Evolutionary conservation across 2,797 vertebrate genomes (phyloP), one percentile per base, ranked within the genome.

Genomic region (Bothrops alternatus): DNA sequence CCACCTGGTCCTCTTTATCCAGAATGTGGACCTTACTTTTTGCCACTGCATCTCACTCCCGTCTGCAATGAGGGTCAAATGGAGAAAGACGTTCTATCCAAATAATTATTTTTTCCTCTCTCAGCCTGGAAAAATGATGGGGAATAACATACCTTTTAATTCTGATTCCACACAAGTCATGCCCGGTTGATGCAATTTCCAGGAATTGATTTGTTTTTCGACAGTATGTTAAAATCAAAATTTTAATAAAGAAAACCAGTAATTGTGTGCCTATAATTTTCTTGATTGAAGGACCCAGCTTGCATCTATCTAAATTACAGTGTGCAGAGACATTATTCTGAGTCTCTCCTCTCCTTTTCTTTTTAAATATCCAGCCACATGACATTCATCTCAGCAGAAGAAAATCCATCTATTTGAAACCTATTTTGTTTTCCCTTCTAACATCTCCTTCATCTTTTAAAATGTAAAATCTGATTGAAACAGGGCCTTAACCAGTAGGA

Each of bases 211-310:
- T 25, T 78, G 93, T 95, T 93, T 93, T 95, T 92, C 3, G 0
- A 91, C 88, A 92, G 86, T 89, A 94, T 50, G 94, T 61, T 94
- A 94, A 96, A 96, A 95, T 94, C 90, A 58, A 95, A 95, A 90
- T 50, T 93, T 96, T 95, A 95, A 95, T 95, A 95, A 94, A 92
- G 92, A 96, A 96, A 96, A 95, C 91, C 23, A 95, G 94, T 93
- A 96, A 96, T 95, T 95, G 94, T 53, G 73, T 85, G 94, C 92
- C 93, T 96, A 87, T 97, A 96, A 96, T 97, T 96, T 96, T 95
- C 93, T 94, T 96, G 96, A 97, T 96, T 97, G 93, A 94, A 95
- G 93, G 96, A 95, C 91, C 95, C 92, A 95, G 92, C 92, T 93
- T 95, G 92, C 94, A 95, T 95, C 92, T 91, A 88, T 93, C 93